Evolutionary conservation across 2,797 vertebrate genomes (phyloP), one percentile per base, ranked within the genome.

Genomic region (Ptychobarbus kaznakovi): DNA sequence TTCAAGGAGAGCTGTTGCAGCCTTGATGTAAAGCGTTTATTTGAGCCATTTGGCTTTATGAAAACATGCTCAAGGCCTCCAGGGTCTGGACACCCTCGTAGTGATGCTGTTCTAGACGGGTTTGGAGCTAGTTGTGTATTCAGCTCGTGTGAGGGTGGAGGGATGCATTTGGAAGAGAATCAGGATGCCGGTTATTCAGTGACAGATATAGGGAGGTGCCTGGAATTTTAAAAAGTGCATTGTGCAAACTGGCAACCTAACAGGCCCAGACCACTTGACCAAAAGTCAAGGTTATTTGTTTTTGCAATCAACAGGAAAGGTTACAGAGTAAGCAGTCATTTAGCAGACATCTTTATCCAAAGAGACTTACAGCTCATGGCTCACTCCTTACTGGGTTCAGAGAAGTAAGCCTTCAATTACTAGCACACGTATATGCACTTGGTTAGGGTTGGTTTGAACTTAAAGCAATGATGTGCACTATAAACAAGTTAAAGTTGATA

Each of bases 151-250:
- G 68, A 78, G 56, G 70, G 46, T 79, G 51, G 51, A 76, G 80
- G 82, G 73, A 85, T 80, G 86, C 75, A 78, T 87, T 85, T 82
- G 81, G 86, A 85, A 79, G 86, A 72, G 75, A 81, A 87, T 70
- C 72, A 85, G 80, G 80, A 82, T 73, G 80, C 73, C 2, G 66
- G 83, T 77, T 73, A 82, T 85, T 88, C 80, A 85, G 73, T 82
- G 75, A 61, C 87, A 82, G 80, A 78, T 84, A 85, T 66, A 85
- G 20, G 35, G 15, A 70, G 68, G 49, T 84, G 83, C 53, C 40
- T 70, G 40, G 83, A 85, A 85, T 85, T 78, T 79, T 79, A 85
- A 85, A 72, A 61, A 35, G 66, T 72, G 38, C 76, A 70, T 79
- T 85, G 83, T 85, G 75, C 65, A 84, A 72, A 84, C 65, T 53